These are phyloP conservation scores for Diarsia mendica DNA, from an alignment of 2,888 invertebrate genomes.

Conservation along the genomic window DNA sequence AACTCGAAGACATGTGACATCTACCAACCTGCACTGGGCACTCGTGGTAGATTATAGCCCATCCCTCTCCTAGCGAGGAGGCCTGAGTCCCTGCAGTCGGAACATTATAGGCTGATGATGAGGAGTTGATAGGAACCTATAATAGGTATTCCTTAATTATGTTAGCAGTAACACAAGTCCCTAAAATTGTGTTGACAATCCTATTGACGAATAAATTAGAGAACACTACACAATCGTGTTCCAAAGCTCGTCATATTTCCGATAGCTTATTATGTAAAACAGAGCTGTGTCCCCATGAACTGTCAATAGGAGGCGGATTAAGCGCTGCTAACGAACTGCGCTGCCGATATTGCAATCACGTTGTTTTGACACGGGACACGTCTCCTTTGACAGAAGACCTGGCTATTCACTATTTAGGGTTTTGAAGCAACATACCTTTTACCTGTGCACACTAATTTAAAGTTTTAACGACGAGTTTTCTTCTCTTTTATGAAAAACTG, in stretches of 20 bases:
- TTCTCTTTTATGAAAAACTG: not conserved
- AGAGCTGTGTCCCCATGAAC: not conserved
- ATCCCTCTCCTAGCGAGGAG: too few relatives aligned
- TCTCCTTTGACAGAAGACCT: not conserved
- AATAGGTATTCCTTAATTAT: too few relatives aligned
- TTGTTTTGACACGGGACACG: conserved; percentile 3
- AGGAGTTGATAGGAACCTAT: too few relatives aligned
- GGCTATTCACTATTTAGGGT: not conserved
- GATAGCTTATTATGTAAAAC: conserved; percentile 26
- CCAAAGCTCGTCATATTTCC: conserved; percentile 15
- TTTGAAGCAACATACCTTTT: not conserved
- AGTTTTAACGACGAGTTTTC: not conserved
- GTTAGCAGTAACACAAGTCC: not conserved
- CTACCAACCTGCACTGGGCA: too few relatives aligned
- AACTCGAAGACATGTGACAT: too few relatives aligned
- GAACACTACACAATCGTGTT: not conserved
- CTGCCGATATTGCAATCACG: conserved; percentile 19
- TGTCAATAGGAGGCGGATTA: conserved; percentile 31
- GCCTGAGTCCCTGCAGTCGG: too few relatives aligned
- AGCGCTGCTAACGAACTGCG: conserved; percentile 48
- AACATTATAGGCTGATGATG: too few relatives aligned
- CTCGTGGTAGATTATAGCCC: too few relatives aligned
- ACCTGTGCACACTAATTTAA: not conserved
- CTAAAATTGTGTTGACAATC: not conserved
- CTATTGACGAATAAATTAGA: not conserved